Percentiles rank a stretch among this genome's conserved stretches.
Conservation (phyloP, 2,113 vertebrate species). For the Ceyx margarethae region DNA sequence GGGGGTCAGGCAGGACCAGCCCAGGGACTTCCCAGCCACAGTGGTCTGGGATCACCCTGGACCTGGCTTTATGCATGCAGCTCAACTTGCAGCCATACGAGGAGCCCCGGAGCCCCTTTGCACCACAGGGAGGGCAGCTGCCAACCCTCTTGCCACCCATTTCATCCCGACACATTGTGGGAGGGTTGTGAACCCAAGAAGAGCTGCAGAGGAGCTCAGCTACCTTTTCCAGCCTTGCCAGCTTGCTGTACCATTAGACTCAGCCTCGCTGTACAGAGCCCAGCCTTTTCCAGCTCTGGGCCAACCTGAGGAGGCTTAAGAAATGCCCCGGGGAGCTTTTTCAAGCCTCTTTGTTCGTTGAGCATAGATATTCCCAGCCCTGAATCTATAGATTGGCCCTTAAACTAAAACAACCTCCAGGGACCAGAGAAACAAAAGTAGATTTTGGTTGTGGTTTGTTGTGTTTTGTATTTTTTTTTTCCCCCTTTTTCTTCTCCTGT, state of each 20-base stretch:
- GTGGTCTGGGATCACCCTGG: neutral
- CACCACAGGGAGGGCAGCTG: neutral
- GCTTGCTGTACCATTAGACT: neutral
- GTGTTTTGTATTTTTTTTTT: neutral
- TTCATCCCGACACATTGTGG: neutral
- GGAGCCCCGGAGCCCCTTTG: neutral
- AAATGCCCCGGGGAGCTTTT: conserved; percentile 16
- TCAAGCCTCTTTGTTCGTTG: conserved; percentile 48
- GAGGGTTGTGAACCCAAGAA: neutral
- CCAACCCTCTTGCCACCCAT: fast-evolving
- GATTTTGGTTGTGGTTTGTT: conserved; percentile 42
- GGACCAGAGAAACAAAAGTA: conserved; percentile 54
- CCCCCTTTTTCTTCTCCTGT: conserved; percentile 26
- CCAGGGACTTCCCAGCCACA: fast-evolving
- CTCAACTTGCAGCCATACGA: fast-evolving
- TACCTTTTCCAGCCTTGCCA: neutral
- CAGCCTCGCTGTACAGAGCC: neutral
- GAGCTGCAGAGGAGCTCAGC: neutral
- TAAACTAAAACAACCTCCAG: conserved; percentile 55
- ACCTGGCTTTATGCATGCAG: fast-evolving
- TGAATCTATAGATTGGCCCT: conserved; percentile 69
- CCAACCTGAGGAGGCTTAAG: conserved; percentile 10
- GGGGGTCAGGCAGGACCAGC: neutral
- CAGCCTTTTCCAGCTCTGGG: conserved; percentile 8
- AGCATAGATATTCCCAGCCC: conserved; percentile 63